Evolutionary conservation across 2,797 vertebrate species (phyloP), one percentile per base, ranked within the genome.

Genomic region (Eupleurogrammus muticus): DNA sequence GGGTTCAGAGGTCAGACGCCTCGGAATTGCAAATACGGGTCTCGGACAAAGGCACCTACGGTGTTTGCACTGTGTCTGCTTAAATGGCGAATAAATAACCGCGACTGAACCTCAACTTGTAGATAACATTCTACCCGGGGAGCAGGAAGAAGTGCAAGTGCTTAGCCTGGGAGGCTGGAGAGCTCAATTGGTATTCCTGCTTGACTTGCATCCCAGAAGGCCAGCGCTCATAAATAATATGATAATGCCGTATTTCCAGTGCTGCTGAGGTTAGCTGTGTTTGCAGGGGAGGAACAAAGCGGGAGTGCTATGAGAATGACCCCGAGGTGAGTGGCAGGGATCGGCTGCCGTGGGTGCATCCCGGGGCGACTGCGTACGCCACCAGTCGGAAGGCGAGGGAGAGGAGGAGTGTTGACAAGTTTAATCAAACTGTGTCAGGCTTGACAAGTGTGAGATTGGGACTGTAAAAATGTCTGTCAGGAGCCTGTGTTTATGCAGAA

Each of bases 181-280:
- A 79, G 81, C 88, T 80, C 83, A 63, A 91, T 90, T 92, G 89
- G 77, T 88, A 91, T 92, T 92, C 90, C 80, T 90, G 87, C 85
- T 83, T 76, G 80, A 91, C 85, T 83, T 89, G 84, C 86, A 87
- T 90, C 90, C 80, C 84, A 79, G 84, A 91, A 86, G 86, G 81
- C 88, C 83, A 59, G 76, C 49, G 73, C 84, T 92, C 87, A 92
- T 92, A 92, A 92, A 92, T 92, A 91, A 89, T 91, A 90, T 91
- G 88, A 92, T 91, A 92, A 91, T 89, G 75, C 75, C 63, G 50
- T 75, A 82, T 84, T 90, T 90, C 80, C 77, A 87, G 81, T 66
- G 75, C 82, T 87, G 88, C 91, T 88, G 89, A 92, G 88, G 85
- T 90, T 82, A 87, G 88, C 88, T 86, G 84, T 87, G 86, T 77